phyloP scores from a whole-genome alignment of 2,113 vertebrate genomes.

The Stomatorhinus ivindoensis region DNA sequence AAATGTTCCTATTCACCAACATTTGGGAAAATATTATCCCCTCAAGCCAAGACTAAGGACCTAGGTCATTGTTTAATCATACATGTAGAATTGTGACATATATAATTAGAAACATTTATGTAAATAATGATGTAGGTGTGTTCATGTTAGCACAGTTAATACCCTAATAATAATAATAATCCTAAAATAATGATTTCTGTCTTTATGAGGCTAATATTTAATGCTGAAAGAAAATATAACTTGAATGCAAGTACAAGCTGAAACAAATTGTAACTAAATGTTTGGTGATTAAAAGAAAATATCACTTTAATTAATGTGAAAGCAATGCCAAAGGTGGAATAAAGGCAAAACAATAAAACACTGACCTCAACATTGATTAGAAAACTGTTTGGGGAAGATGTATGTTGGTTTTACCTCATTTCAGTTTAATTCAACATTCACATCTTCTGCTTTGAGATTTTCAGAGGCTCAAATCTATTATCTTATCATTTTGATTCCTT shows the following conservation, averaged over 20 bases:
- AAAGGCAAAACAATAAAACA: neutral
- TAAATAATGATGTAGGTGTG: neutral
- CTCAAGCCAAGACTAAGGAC: neutral
- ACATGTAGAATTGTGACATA: neutral
- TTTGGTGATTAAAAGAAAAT: neutral
- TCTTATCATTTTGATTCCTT: neutral
- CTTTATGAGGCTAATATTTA: neutral
- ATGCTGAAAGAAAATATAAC: no score
- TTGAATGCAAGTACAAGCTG: no score
- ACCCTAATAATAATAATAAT: neutral
- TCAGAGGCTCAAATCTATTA: neutral
- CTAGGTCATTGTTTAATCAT: neutral
- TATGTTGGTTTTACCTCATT: neutral
- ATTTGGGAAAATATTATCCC: neutral
- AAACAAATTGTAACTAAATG: neutral
- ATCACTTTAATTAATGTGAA: neutral
- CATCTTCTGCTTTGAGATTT: neutral
- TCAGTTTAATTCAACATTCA: neutral
- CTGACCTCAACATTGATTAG: neutral
- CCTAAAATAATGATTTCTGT: neutral
- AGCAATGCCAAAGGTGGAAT: neutral
- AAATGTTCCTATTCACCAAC: neutral
- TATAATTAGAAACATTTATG: neutral
- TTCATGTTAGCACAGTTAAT: neutral
- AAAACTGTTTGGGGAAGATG: neutral